Conservation (phyloP, 2,888 invertebrate species). For the Kryphioiulus occultus region DNA sequence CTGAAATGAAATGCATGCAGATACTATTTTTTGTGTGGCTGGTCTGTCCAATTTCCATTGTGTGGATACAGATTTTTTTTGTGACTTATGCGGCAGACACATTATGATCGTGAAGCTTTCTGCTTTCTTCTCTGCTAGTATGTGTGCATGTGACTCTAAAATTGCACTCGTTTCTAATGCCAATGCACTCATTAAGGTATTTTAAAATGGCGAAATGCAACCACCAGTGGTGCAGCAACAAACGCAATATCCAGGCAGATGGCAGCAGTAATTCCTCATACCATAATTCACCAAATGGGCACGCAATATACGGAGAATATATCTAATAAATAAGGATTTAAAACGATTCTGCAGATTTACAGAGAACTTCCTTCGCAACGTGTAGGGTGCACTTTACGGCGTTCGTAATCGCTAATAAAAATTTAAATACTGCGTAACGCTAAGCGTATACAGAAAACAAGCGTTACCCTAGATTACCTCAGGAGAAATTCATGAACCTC, state of each 20-base stretch:
- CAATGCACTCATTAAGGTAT: constrained; percentile 10
- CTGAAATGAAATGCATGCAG: constrained; percentile 2
- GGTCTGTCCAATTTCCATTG: neutral
- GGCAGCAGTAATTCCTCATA: constrained; percentile 22
- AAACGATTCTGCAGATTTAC: neutral
- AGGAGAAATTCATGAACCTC: neutral
- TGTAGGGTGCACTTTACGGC: constrained; percentile 20
- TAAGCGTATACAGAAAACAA: neutral
- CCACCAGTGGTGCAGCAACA: neutral
- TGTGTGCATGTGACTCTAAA: neutral
- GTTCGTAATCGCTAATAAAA: neutral
- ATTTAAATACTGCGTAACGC: neutral
- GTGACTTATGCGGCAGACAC: constrained; percentile 1
- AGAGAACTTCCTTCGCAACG: constrained; percentile 19
- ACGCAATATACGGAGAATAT: neutral
- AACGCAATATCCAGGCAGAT: constrained; percentile 11
- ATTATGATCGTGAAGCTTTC: constrained; percentile 4
- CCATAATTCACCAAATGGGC: constrained; percentile 20
- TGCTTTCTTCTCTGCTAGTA: neutral
- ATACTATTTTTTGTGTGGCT: neutral
- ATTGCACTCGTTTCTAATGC: constrained; percentile 20
- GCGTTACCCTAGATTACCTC: constrained; percentile 21
- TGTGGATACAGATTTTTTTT: neutral
- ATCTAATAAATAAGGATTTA: constrained; percentile 30
- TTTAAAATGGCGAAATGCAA: constrained; percentile 14